phyloP scores from a whole-genome alignment of 2,113 vertebrate genomes.

The Aleadryas rufinucha region DNA sequence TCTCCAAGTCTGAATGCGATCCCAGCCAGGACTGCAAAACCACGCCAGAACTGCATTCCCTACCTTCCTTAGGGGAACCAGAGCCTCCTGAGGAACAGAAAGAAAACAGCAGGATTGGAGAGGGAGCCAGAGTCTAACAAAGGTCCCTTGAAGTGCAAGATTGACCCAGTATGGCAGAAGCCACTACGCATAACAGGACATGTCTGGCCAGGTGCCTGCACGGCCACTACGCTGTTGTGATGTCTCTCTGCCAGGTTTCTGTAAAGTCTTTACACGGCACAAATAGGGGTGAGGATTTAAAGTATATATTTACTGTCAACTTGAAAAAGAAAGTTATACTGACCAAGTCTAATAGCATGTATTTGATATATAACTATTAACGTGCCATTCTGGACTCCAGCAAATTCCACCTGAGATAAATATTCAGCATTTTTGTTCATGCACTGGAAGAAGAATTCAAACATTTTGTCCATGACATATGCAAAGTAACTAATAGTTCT shows the following conservation, averaged over 20 bases:
- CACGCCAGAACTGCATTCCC: slow-evolving; percentile 1
- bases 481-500: slow-evolving; percentile 72
- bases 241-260: not conserved
- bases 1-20: not conserved
- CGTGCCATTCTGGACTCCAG: slow-evolving; percentile 73
- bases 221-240: not conserved
- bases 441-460: slow-evolving; percentile 63
- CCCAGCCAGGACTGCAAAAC: not conserved
- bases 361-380: slow-evolving; percentile 61
- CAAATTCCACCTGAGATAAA: slow-evolving; percentile 76
- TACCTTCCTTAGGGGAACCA: not conserved
- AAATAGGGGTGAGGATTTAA: slow-evolving; percentile 67
- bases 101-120: slow-evolving; percentile 11
- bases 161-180: not conserved
- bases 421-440: slow-evolving; percentile 70
- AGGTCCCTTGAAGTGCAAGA: slow-evolving; percentile 27
- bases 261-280: slow-evolving; percentile 42
- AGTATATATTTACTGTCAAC: slow-evolving; percentile 76
- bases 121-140: slow-evolving; percentile 14
- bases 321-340: slow-evolving; percentile 56
- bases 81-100: slow-evolving; percentile 25
- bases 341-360: slow-evolving; percentile 60
- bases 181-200: not conserved
- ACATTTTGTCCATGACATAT: slow-evolving; percentile 68
- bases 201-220: slow-evolving; percentile 50